phyloP scores from a whole-genome alignment of 2,888 invertebrate species.

The Helobdella robusta region DNA sequence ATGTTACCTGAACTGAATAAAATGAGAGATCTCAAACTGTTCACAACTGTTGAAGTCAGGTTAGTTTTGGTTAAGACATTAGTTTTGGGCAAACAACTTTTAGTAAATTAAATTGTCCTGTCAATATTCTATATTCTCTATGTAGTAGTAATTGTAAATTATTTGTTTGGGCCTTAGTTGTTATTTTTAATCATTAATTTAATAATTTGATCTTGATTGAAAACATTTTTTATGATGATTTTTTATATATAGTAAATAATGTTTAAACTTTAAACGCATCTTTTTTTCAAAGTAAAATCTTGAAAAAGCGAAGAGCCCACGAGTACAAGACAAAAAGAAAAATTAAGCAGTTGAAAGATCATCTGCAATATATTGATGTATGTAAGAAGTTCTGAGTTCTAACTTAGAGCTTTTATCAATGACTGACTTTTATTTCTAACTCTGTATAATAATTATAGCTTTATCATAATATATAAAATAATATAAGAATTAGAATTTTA shows the following conservation, averaged over 20 bases:
- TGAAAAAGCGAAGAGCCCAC: slow-evolving; percentile 62
- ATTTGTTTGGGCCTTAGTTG: too few species aligned
- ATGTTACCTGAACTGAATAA: slow-evolving; percentile 23
- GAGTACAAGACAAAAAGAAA: slow-evolving; percentile 65
- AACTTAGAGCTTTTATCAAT: not conserved
- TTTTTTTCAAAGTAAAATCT: slow-evolving; percentile 55
- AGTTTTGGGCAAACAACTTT: not conserved
- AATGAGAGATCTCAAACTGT: slow-evolving; percentile 23
- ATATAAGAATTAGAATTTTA: too few species aligned
- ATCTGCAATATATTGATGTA: slow-evolving; percentile 50
- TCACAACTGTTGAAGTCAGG: slow-evolving; percentile 21
- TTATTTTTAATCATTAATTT: too few species aligned
- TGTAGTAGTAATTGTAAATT: too few species aligned
- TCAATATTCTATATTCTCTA: too few species aligned
- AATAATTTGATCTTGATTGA: too few species aligned
- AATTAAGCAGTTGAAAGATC: slow-evolving; percentile 61
- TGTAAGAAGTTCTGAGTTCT: not conserved
- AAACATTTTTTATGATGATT: not conserved
- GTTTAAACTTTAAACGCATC: not conserved
- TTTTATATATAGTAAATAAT: not conserved
- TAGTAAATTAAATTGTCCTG: too few species aligned
- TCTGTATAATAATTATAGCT: too few species aligned
- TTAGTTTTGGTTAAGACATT: not conserved
- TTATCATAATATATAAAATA: too few species aligned
- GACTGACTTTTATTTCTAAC: not conserved